Conservation (phyloP, 1,140 invertebrate genomes). For the Hermetia illucens region DNA sequence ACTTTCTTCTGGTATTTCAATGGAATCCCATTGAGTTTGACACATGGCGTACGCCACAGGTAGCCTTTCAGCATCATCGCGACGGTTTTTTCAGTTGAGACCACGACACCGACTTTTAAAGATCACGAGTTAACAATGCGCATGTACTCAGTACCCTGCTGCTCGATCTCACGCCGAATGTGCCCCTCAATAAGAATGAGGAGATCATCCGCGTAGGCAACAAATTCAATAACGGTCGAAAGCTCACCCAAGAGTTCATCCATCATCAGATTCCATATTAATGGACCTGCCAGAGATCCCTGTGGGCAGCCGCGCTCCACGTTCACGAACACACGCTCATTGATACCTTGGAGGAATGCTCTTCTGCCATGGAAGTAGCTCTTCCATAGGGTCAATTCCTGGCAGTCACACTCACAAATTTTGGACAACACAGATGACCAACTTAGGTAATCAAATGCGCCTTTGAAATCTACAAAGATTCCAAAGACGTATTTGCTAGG, state of each 20-base stretch:
- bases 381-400: too few species aligned
- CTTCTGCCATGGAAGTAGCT: constrained; percentile 5
- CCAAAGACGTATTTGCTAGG: too few species aligned
- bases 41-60: too few species aligned
- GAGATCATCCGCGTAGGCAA: constrained; percentile 15
- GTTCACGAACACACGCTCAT: constrained; percentile 1
- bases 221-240: background rate
- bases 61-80: too few species aligned
- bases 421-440: too few species aligned
- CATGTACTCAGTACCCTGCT: constrained; percentile 1
- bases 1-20: too few species aligned
- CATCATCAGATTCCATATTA: constrained; percentile 16
- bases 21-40: too few species aligned
- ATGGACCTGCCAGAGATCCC: constrained; percentile 10
- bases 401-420: too few species aligned
- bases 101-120: constrained; percentile 3
- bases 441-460: too few species aligned
- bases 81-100: background rate
- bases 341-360: constrained; percentile 2
- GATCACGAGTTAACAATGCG: background rate
- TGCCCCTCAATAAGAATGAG: constrained; percentile 8
- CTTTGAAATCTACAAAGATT: too few species aligned
- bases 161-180: constrained; percentile 7
- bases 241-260: constrained; percentile 9
- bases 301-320: constrained; percentile 10